Conservation (phyloP, 2,797 vertebrate genomes). For the Enteromius anoplus region DNA sequence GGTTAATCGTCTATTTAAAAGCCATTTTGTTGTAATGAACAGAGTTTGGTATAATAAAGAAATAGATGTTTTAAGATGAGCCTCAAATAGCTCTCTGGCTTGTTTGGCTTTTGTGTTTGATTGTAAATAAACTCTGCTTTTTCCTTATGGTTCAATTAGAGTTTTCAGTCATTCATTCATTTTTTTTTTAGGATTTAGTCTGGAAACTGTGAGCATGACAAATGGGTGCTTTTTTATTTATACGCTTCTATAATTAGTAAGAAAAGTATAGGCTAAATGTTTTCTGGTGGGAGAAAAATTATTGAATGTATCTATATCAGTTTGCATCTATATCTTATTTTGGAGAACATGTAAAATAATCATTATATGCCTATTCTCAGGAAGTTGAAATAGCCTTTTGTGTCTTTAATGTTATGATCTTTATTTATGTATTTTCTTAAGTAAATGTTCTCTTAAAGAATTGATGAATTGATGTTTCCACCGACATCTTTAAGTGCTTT, state of each 20-base stretch:
- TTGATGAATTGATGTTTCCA: not conserved
- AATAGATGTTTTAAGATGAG: not conserved
- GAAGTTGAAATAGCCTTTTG: not conserved
- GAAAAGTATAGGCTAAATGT: not conserved
- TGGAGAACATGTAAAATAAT: not conserved
- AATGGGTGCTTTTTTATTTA: not conserved
- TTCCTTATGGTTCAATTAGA: constrained; percentile 10
- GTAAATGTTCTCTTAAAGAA: not conserved
- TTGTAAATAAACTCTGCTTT: constrained; percentile 44
- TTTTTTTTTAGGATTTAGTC: not conserved
- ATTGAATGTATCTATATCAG: not conserved
- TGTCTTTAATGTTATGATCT: not conserved
- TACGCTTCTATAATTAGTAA: not conserved
- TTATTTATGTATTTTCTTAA: not conserved
- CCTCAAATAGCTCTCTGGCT: constrained; percentile 6
- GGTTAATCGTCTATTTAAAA: constrained; percentile 2
- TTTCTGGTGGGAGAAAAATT: not conserved
- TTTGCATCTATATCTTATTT: not conserved
- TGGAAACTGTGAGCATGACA: not conserved
- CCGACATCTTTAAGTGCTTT: not conserved
- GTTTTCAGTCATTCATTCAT: not conserved
- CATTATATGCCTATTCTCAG: not conserved
- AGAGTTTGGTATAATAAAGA: not conserved
- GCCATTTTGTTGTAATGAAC: not conserved
- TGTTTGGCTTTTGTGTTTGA: constrained; percentile 26